These are phyloP conservation scores for Argyra leucocephala DNA, from an alignment of 2,888 invertebrate species.

Conservation along the genomic window DNA sequence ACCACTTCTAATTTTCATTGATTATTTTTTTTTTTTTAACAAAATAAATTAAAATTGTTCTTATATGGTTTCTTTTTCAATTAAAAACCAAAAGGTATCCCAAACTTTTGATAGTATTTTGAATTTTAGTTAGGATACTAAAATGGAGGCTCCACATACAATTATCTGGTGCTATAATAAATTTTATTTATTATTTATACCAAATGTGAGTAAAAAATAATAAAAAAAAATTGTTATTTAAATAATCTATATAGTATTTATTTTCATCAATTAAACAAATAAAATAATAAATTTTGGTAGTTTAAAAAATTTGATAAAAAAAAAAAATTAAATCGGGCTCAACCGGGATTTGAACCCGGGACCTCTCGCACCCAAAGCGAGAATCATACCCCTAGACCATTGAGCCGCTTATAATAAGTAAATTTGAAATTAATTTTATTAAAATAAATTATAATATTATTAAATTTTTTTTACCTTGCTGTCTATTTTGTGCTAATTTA, in stretches of 20 bases:
- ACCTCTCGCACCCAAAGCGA: constrained; percentile 56
- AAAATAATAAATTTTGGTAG: too few species aligned
- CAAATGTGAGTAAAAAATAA: background rate
- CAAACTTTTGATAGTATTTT: background rate
- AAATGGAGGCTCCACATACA: background rate
- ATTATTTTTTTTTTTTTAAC: too few species aligned
- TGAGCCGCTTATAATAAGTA: constrained; percentile 38
- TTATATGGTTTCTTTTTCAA: background rate
- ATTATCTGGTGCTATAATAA: background rate
- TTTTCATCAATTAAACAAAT: too few species aligned
- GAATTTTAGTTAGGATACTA: background rate
- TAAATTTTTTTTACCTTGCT: too few species aligned
- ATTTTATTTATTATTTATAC: background rate
- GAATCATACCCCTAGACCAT: constrained; percentile 54
- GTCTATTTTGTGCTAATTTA: too few species aligned
- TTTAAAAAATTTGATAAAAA: too few species aligned
- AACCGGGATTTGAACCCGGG: constrained; percentile 55
- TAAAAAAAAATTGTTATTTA: background rate
- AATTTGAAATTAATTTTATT: too few species aligned
- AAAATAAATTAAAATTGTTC: background rate
- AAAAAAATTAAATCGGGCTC: constrained; percentile 44
- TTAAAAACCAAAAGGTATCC: background rate
- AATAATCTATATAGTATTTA: background rate
- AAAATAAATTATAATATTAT: too few species aligned
- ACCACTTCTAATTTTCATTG: too few species aligned